Evolutionary conservation across 1,140 invertebrate species (phyloP).

Genomic region (Nasonia vitripennis): DNA sequence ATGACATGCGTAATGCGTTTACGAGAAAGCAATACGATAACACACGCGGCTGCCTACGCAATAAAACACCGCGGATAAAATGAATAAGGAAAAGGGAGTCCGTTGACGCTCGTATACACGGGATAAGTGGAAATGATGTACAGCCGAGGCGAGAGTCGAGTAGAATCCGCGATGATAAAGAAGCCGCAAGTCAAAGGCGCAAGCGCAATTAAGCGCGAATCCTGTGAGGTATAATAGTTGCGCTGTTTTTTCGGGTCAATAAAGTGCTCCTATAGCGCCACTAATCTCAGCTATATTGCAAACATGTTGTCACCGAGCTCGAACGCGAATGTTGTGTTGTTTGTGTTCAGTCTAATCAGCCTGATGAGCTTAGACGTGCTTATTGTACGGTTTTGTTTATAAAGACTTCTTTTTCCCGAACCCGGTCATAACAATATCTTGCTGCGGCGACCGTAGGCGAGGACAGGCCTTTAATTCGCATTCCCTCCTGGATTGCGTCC

Average conservation of each 20-base stretch:
- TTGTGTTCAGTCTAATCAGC: too few species aligned
- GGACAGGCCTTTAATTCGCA: neutral
- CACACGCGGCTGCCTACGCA: neutral
- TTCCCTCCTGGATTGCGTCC: too few species aligned
- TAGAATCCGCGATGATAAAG: constrained; percentile 28
- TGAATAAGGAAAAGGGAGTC: constrained; percentile 6
- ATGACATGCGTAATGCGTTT: constrained; percentile 31
- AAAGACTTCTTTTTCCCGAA: too few species aligned
- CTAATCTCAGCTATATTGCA: neutral
- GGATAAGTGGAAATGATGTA: constrained; percentile 23
- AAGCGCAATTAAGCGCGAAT: constrained; percentile 25
- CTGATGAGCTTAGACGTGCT: too few species aligned
- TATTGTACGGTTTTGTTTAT: too few species aligned
- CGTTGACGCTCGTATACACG: neutral
- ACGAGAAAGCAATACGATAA: constrained; percentile 18
- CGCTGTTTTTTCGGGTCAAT: constrained; percentile 8
- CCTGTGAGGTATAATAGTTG: neutral
- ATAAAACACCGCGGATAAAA: constrained; percentile 25
- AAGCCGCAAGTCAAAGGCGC: neutral
- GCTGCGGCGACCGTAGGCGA: neutral
- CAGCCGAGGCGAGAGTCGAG: neutral
- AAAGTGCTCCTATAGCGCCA: neutral
- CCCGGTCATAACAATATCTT: too few species aligned
- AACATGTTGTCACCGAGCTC: too few species aligned
- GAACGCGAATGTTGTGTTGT: too few species aligned